Evolutionary conservation across 2,797 vertebrate genomes (phyloP).

Genomic region (Carapus acus): DNA sequence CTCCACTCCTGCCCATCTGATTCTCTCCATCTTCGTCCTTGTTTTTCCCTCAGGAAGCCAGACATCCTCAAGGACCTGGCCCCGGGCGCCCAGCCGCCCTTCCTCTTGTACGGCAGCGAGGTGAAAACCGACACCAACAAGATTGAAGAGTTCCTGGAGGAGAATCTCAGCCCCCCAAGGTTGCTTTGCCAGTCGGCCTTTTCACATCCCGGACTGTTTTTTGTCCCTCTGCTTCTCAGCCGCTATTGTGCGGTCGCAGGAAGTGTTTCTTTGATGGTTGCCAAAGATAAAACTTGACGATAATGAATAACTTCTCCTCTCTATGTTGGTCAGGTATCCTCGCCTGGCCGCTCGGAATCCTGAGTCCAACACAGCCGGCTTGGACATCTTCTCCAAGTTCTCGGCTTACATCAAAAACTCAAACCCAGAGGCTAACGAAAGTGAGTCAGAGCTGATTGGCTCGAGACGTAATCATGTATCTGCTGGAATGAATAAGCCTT

Average conservation of each 20-base stretch:
- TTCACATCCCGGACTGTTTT: no score
- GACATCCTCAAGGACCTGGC: constrained; percentile 84
- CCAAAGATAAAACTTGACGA: no score
- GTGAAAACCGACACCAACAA: constrained; percentile 94
- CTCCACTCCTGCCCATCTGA: neutral
- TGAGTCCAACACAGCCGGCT: constrained; percentile 87
- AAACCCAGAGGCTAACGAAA: constrained; percentile 78
- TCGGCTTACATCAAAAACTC: constrained; percentile 92
- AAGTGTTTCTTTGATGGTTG: no score
- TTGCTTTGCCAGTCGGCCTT: constrained; percentile 50
- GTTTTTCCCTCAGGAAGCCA: constrained; percentile 72
- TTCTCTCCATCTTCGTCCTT: neutral
- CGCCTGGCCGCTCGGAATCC: constrained; percentile 82
- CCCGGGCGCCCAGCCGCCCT: constrained; percentile 86
- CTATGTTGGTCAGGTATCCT: constrained; percentile 72
- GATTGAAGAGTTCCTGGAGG: constrained; percentile 91
- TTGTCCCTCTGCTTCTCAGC: no score
- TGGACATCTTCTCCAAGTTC: constrained; percentile 90
- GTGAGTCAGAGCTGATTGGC: constrained; percentile 63
- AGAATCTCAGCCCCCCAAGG: constrained; percentile 82
- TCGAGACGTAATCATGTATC: neutral
- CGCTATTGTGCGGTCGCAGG: no score
- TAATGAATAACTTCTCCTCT: neutral
- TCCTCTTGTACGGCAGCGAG: constrained; percentile 79
- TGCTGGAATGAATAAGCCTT: no score